Base-by-base conservation (phyloP, 2,888 invertebrate species). In the Drosophila engyochracea region DNA sequence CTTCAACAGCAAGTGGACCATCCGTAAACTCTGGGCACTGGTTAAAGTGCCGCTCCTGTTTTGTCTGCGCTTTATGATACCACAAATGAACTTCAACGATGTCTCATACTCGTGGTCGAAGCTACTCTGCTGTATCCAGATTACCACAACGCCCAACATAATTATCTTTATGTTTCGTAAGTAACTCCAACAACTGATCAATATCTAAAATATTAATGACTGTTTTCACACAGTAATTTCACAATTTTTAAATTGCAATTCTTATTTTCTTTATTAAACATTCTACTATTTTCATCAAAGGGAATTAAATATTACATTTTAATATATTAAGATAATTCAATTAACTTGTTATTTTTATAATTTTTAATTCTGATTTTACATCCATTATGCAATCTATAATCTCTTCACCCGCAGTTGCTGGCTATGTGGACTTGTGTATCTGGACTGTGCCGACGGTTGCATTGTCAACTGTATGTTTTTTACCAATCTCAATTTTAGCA, bases 11-110 rank as follows among this genome's bases (percentile, higher is more conserved):
- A 44, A 57, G 7, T 79, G 70, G 74, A 47, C 68, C 1, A 5
- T 69, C n/a, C n/a, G 61, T 1, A 76, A 82, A 12, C 0, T 82
- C 2, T 74, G 71, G 73, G 77, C 73, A 1, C 4, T 82, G 35
- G 0, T 79, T 2, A 79, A 72, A 30, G 44, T 79, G 3, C 25
- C 44, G 6, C 58, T 69, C 0, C 16, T 61, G 49, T 60, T 77
- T 2, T 4, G 25, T 14, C 4, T 81, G 3, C 64, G 70, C 10
- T n/a, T 82, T 1, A 0, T 77, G 1, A 73, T 82, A 59, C 82
- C 82, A 1, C 68, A 62, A 28, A 63, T 79, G 35, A 63, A 63
- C 9, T 31, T 31, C 22, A 19, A 14, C 0, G 47, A 59, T 1
- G 3, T 16, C 0, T 0, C 25, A 2, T 67, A 64, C 5, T 19